Percentiles rank a stretch among this genome's conserved stretches.
Evolutionary conservation across 2,888 invertebrate species (phyloP).

Genomic region (Epicampocera succincta): DNA sequence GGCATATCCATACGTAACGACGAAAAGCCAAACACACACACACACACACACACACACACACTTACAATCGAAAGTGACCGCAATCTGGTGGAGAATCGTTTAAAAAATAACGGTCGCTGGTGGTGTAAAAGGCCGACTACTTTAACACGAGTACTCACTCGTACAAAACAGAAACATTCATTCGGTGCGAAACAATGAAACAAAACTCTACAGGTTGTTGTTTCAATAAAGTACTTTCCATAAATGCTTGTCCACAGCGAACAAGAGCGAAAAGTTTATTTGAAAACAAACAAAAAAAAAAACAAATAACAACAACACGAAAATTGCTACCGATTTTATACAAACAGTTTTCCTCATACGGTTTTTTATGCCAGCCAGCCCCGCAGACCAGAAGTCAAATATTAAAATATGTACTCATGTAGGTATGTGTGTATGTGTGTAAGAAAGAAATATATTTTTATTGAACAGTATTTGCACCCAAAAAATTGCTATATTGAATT

Average conservation of each 20-base stretch:
- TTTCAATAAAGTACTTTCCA: slow-evolving; percentile 50
- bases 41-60: too few relatives aligned
- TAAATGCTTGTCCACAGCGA: slow-evolving; percentile 12
- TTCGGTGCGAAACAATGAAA: slow-evolving; percentile 42
- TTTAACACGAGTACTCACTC: background rate
- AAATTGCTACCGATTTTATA: slow-evolving; percentile 53
- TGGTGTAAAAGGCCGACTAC: slow-evolving; percentile 37
- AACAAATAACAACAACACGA: background rate
- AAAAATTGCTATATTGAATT: too few relatives aligned
- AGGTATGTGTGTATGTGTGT: too few relatives aligned
- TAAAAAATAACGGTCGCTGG: slow-evolving; percentile 59
- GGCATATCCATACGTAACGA: slow-evolving; percentile 33
- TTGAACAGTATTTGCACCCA: too few relatives aligned
- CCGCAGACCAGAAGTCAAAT: slow-evolving; percentile 61
- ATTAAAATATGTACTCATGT: slow-evolving; percentile 15
- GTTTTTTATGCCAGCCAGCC: background rate
- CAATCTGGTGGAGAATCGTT: slow-evolving; percentile 66
- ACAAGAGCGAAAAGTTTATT: slow-evolving; percentile 23
- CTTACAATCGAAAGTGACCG: slow-evolving; percentile 69
- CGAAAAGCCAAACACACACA: slow-evolving; percentile 3
- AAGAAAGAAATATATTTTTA: slow-evolving; percentile 22
- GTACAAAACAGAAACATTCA: background rate
- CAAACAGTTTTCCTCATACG: background rate
- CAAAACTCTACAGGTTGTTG: slow-evolving; percentile 57
- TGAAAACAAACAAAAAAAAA: slow-evolving; percentile 9